phyloP scores from a whole-genome alignment of 2,888 invertebrate genomes.

The Nudaria mundana region DNA sequence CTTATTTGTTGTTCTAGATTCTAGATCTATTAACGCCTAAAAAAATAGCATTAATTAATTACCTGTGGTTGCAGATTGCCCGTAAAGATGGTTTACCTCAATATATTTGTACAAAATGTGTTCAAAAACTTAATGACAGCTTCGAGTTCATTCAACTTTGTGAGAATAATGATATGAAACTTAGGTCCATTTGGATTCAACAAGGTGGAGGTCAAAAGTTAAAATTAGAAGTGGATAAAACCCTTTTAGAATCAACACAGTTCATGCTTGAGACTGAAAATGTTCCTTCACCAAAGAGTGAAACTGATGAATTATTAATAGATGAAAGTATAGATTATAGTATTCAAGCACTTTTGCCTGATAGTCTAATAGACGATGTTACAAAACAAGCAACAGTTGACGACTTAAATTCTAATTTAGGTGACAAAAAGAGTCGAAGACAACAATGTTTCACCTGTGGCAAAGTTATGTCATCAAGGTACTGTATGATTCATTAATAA shows the following conservation, averaged over 20 bases:
- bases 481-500: neutral
- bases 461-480: constrained; percentile 77
- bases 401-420: constrained; percentile 11
- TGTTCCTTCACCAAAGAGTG: constrained; percentile 31
- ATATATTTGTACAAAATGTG: constrained; percentile 56
- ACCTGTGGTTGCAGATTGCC: constrained; percentile 44
- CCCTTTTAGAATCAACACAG: constrained; percentile 9
- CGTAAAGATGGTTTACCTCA: constrained; percentile 60
- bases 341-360: constrained; percentile 12
- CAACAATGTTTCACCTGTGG: constrained; percentile 75
- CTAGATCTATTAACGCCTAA: neutral
- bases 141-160: constrained; percentile 56
- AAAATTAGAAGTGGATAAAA: constrained; percentile 5
- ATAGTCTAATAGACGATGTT: constrained; percentile 12
- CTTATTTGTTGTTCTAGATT: no score
- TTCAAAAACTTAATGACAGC: constrained; percentile 50
- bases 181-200: constrained; percentile 36
- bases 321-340: constrained; percentile 29
- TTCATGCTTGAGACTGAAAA: constrained; percentile 19
- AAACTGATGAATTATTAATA: constrained; percentile 28
- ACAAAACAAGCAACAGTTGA: constrained; percentile 8
- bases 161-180: constrained; percentile 50
- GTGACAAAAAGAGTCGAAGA: constrained; percentile 37
- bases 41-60: neutral
- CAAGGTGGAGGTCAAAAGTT: constrained; percentile 19